Conservation (phyloP, 92 coral and sea anemone genomes). For the Umimayanthus kanabou region DNA sequence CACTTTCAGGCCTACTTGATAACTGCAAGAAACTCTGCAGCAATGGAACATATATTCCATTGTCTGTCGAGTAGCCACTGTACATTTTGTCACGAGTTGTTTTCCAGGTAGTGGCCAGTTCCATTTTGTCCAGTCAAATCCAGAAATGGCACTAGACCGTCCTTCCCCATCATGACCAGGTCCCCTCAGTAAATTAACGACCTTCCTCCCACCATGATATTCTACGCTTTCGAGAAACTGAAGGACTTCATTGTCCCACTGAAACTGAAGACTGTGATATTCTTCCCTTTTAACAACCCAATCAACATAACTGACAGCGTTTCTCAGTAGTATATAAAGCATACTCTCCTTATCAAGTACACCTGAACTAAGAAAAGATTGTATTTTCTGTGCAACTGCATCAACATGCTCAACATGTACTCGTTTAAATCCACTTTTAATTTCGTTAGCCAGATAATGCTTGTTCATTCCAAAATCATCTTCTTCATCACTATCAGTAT, state of each 20-base stretch:
- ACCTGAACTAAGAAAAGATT: conserved; percentile 59
- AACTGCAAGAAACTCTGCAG: conserved; percentile 49
- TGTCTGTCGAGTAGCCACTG: conserved; percentile 57
- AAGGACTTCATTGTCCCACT: conserved; percentile 67
- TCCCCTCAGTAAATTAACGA: conserved; percentile 71
- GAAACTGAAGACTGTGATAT: conserved; percentile 64
- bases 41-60: conserved; percentile 52
- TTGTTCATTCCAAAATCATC: conserved; percentile 56
- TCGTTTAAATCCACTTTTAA: conserved; percentile 51
- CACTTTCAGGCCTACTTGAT: conserved; percentile 53
- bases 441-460: conserved; percentile 49
- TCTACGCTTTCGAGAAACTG: conserved; percentile 70
- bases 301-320: conserved; percentile 62
- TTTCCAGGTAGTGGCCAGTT: conserved; percentile 70
- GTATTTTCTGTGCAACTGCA: conserved; percentile 65
- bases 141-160: conserved; percentile 48
- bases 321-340: conserved; percentile 60
- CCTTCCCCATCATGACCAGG: conserved; percentile 73
- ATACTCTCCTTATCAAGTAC: conserved; percentile 54
- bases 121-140: conserved; percentile 62
- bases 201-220: conserved; percentile 65
- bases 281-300: conserved; percentile 56
- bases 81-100: conserved; percentile 61
- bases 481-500: conserved; percentile 46
- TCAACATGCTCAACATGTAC: conserved; percentile 56